A percentile compares a stretch with the other conserved stretches of the same genome.
Conservation (phyloP, 2,113 vertebrate species). For the Butorides virescens region DNA sequence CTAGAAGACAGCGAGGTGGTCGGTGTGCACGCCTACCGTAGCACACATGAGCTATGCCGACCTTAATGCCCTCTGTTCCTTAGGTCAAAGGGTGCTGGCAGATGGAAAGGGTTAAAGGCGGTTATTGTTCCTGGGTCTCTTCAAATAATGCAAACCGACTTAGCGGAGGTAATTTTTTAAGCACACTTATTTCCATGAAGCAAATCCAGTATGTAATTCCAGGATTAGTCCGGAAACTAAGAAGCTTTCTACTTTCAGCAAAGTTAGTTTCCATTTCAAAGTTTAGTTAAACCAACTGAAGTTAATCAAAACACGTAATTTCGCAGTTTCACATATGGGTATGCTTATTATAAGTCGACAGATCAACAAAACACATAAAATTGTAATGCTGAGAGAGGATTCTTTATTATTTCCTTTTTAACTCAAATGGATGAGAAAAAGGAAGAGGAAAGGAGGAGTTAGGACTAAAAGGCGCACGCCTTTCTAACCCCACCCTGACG, state of each 20-base stretch:
- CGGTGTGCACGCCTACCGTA: neutral
- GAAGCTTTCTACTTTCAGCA: conserved; percentile 33
- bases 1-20: rapidly evolving
- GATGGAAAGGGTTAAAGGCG: neutral
- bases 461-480: too few species aligned
- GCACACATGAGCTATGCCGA: rapidly evolving
- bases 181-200: conserved; percentile 21
- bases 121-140: neutral
- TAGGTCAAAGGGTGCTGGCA: neutral
- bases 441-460: neutral
- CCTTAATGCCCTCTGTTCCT: neutral
- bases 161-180: conserved; percentile 14
- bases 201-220: conserved; percentile 57
- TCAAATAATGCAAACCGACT: conserved; percentile 8
- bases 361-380: neutral
- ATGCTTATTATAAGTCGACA: neutral
- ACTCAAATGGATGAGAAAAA: neutral
- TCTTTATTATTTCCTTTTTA: neutral
- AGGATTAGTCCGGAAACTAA: conserved; percentile 44
- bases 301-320: neutral
- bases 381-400: neutral
- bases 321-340: neutral
- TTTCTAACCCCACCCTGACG: neutral
- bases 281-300: conserved; percentile 21
- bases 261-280: conserved; percentile 54